phyloP scores from a whole-genome alignment of 2,888 invertebrate species.

The Tenthredo distinguenda region DNA sequence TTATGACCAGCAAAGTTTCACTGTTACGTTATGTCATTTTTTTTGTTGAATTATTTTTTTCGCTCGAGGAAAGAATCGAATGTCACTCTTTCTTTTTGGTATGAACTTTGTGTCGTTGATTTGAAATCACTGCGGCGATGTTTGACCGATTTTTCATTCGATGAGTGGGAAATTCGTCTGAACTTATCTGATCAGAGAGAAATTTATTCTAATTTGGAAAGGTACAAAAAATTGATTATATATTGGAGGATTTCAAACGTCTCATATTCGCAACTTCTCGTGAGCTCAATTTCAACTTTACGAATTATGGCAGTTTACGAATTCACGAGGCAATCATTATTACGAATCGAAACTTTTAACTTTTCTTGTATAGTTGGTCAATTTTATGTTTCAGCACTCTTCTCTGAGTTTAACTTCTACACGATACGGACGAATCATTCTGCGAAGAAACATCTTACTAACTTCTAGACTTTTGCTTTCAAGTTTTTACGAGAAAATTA shows the following conservation, averaged over 20 bases:
- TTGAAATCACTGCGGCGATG: not conserved
- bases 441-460: not conserved
- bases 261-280: not conserved
- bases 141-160: not conserved
- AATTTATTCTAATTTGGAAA: not conserved
- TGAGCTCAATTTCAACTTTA: constrained; percentile 21
- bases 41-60: not conserved
- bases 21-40: not conserved
- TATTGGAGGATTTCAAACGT: not conserved
- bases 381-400: constrained; percentile 24
- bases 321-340: constrained; percentile 30
- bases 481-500: constrained; percentile 40
- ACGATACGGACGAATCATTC: constrained; percentile 19
- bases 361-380: constrained; percentile 34
- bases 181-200: not conserved
- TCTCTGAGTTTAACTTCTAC: not conserved
- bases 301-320: not conserved
- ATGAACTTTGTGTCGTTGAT: not conserved
- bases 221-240: not conserved
- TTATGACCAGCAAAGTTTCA: not conserved
- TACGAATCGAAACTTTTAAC: constrained; percentile 41
- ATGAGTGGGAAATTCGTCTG: not conserved
- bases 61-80: not conserved
- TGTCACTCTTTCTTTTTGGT: not conserved
- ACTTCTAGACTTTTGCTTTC: constrained; percentile 1